Evolutionary conservation across 2,888 invertebrate genomes (phyloP).

Genomic region (Neria commutata): DNA sequence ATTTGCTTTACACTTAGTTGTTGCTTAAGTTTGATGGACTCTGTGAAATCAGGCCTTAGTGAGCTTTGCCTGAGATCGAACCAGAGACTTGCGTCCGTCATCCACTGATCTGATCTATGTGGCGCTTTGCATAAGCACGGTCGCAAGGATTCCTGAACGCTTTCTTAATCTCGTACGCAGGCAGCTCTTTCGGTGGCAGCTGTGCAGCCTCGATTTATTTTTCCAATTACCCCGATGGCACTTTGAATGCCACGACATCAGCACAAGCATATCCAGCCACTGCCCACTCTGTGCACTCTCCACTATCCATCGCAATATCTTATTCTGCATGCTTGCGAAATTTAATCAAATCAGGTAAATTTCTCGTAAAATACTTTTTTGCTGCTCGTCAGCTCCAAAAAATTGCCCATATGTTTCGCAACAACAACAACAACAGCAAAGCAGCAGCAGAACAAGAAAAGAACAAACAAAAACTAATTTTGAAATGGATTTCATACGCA

Average conservation of each 20-base stretch:
- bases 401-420: conserved; percentile 9
- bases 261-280: not conserved
- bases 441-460: conserved; percentile 9
- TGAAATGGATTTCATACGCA: conserved; percentile 54
- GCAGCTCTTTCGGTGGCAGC: too few species aligned
- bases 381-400: conserved; percentile 7
- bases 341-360: conserved; percentile 60
- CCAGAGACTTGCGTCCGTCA: too few species aligned
- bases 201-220: conserved; percentile 19
- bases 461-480: conserved; percentile 46
- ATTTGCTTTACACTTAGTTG: too few species aligned
- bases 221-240: conserved; percentile 38
- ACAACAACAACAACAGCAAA: not conserved
- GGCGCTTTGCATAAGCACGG: too few species aligned
- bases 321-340: conserved; percentile 29
- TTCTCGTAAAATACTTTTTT: conserved; percentile 54
- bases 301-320: not conserved
- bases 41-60: too few species aligned
- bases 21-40: too few species aligned
- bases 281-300: not conserved
- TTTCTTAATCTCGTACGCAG: too few species aligned
- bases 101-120: too few species aligned
- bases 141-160: too few species aligned
- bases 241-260: conserved; percentile 25
- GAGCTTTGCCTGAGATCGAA: too few species aligned